Evolutionary conservation across 2,888 invertebrate species (phyloP).

Genomic region (Cheilosia vernalis): DNA sequence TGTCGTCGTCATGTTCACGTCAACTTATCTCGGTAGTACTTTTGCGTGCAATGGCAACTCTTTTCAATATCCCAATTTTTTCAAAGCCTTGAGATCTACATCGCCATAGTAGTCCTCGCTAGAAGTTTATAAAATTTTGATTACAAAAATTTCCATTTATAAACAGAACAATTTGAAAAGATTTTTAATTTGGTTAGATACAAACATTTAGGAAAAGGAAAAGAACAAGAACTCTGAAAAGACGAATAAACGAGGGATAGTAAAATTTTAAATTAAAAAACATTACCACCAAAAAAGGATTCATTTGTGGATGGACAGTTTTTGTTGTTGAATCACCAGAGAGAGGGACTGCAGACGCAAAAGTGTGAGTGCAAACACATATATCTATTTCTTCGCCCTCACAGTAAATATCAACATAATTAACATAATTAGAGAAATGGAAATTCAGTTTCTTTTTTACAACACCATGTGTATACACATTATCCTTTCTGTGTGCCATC

Average conservation of each 20-base stretch:
- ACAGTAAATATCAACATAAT: constrained; percentile 37
- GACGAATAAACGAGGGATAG: not conserved
- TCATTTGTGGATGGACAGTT: constrained; percentile 11
- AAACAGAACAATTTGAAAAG: constrained; percentile 56
- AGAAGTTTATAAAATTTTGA: constrained; percentile 70
- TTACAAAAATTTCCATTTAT: constrained; percentile 52
- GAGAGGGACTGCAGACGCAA: not conserved
- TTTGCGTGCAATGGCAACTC: constrained; percentile 37
- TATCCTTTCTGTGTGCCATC: constrained; percentile 4
- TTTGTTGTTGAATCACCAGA: not conserved
- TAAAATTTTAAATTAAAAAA: constrained; percentile 22
- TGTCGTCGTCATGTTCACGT: constrained; percentile 59
- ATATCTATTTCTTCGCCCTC: not conserved
- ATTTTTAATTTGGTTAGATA: constrained; percentile 49
- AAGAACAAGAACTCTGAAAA: constrained; percentile 1
- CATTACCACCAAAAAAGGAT: constrained; percentile 14
- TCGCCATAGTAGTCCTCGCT: constrained; percentile 97
- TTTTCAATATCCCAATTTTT: constrained; percentile 88
- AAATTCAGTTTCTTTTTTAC: not conserved
- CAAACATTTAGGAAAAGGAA: constrained; percentile 17
- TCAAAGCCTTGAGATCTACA: constrained; percentile 93
- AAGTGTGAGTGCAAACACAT: not conserved
- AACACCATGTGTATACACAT: constrained; percentile 3
- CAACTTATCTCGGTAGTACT: constrained; percentile 17
- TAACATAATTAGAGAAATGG: constrained; percentile 48